A percentile compares a stretch with the other conserved stretches of the same genome.
Evolutionary conservation across 1,140 invertebrate species (phyloP).

Genomic region (Hypsibius dujardini): DNA sequence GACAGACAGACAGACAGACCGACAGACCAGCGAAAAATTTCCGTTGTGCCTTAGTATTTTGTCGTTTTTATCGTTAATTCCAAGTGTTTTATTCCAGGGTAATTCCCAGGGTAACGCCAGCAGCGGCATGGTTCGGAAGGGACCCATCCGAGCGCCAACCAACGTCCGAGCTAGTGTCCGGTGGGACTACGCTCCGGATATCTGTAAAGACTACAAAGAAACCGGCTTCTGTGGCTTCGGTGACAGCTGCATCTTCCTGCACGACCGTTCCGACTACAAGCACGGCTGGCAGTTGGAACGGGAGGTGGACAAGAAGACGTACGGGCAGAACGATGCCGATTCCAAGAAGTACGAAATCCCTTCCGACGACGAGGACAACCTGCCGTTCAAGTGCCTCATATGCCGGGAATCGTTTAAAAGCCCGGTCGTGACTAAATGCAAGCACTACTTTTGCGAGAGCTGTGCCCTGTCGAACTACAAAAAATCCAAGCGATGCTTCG

Average conservation of each 20-base stretch:
- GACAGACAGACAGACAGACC: no score
- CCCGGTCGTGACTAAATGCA: conserved; percentile 84
- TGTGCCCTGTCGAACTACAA: conserved; percentile 77
- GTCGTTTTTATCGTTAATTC: not conserved
- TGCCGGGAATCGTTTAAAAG: conserved; percentile 69
- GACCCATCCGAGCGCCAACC: conserved; percentile 83
- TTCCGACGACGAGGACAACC: conserved; percentile 54
- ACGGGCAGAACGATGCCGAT: conserved; percentile 45
- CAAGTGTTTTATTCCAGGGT: conserved; percentile 14
- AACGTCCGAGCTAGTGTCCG: conserved; percentile 81
- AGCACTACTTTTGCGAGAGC: conserved; percentile 94
- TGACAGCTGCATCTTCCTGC: conserved; percentile 93
- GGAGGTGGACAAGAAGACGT: conserved; percentile 48
- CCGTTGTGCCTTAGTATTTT: no score
- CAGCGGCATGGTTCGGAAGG: conserved; percentile 64
- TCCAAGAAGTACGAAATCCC: conserved; percentile 59
- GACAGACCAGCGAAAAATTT: no score
- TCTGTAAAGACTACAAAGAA: conserved; percentile 99
- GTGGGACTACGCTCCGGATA: conserved; percentile 99
- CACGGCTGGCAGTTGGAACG: conserved; percentile 92
- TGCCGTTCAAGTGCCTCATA: conserved; percentile 88
- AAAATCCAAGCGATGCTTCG: conserved; percentile 72
- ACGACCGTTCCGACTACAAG: conserved; percentile 94
- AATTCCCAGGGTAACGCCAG: conserved; percentile 62
- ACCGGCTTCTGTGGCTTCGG: conserved; percentile 99